Base-by-base conservation (phyloP, 2,888 invertebrate genomes). In the Lumbricus terrestris region DNA sequence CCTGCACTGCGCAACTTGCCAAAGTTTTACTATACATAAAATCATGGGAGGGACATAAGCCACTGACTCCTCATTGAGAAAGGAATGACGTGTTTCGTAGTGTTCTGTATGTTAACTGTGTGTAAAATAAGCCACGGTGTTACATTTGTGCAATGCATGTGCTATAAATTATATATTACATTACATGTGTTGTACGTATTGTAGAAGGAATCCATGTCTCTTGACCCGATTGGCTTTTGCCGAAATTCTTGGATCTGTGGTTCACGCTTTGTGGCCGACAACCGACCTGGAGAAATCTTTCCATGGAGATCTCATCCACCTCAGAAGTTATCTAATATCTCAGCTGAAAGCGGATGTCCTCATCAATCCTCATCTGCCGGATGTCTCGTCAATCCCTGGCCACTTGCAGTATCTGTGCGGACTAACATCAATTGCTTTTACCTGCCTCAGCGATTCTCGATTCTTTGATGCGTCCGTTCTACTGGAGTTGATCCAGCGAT, bases 131-230 rank as follows among this genome's bases (percentile, higher is more conserved):
- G n/a, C n/a, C n/a, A n/a, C n/a, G n/a, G n/a, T n/a, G n/a, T n/a
- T n/a, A n/a, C n/a, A n/a, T n/a, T n/a, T n/a, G n/a, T n/a, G n/a
- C n/a, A n/a, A n/a, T n/a, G n/a, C n/a, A n/a, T n/a, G n/a, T n/a
- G n/a, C n/a, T n/a, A n/a, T n/a, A 15, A 47, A 47, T 47, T 23
- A 47, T 23, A 23, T 47, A 23, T 47, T 47, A 23, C 47, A 47
- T 47, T 23, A 47, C 47, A 47, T 16, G n/a, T 69, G n/a, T 11
- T 69, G 29, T 69, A 69, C n/a, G 69, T 69, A 29, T 69, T 69
- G 23, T 69, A 89, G 89, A 34, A 16, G 20, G 35, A 90, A 90
- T 54, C 88, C 90, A 2, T 90, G 90, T 83, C 88, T 90, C 40
- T 38, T 88, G 42, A 90, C 90, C 15, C 34, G 90, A 90, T 15